Base-by-base conservation (phyloP, 2,797 vertebrate species). In the Chelmon rostratus region DNA sequence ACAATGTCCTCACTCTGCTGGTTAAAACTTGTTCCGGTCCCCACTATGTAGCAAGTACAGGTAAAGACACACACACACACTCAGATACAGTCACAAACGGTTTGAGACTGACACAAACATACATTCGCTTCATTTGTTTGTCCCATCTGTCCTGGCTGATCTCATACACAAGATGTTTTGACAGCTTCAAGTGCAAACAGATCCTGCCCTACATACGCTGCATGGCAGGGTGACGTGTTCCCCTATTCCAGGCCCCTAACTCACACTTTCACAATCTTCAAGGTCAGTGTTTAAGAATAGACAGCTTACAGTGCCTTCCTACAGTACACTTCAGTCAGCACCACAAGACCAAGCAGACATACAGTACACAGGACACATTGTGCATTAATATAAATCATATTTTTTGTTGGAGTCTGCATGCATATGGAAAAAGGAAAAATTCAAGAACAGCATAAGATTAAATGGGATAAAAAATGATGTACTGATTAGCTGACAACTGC, bases 261-360 rank as follows among this genome's bases (percentile, higher is more conserved):
- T 72, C 54, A 69, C 65, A 74, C 87, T 82, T 81, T 78, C 53
- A 75, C 82, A 83, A 82, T 82, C 79, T 76, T 87, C 71, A 83
- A 86, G 85, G 81, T 87, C 88, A 80, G 75, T 88, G 84, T 83
- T 70, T 86, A 88, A 70, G 58, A 88, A 86, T 40, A 88, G 79
- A 73, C 74, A 65, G 74, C 62, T 56, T 67, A 44, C 8, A 57
- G 35, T 54, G 56, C n/a, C 35, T 40, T 67, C 52, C 31, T 65
- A 58, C 37, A 69, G 50, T 67, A n/a, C 50, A 57, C 54, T 52
- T 66, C 44, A 68, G 40, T 64, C 76, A 61, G 19, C 50, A 68
- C 23, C 57, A 57, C 33, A 68, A 42, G 38, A 65, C 21, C 28
- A 40, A 25, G 31, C 38, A 68, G 23, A 50, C 23, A n/a, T 25